Base-by-base conservation (phyloP, 1,140 invertebrate species). In the Daktulosphaira vitifoliae region DNA sequence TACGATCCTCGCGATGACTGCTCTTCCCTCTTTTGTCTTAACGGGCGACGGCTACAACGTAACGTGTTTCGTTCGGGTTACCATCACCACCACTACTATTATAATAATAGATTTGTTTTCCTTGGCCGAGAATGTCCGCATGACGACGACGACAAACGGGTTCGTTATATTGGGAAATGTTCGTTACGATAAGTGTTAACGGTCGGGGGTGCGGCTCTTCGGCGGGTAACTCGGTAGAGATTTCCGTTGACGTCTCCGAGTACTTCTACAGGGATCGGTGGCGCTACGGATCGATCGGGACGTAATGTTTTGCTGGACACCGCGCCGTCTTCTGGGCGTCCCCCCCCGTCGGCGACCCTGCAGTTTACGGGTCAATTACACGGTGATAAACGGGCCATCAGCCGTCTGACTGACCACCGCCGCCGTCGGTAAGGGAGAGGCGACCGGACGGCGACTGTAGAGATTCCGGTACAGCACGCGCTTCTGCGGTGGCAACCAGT, bases 361-460 rank as follows among this genome's bases (percentile, higher is more conserved):
- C n/a, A n/a, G n/a, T n/a, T n/a, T n/a, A n/a, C n/a, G 39, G 54
- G 56, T 62, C 56, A 62, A 62, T 62, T 62, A 62, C 56, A 62
- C 42, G 56, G n/a, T 16, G 39, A n/a, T 16, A 39, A 48, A n/a
- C n/a, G n/a, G n/a, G n/a, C n/a, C n/a, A n/a, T n/a, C 46, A 46
- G 29, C 29, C 11, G 29, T 11, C 5, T 11, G 29, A 33, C 11
- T 33, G 44, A 22, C 42, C 22, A n/a, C 13, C 53, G 53, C 5
- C 4, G 3, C 38, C 54, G 38, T 26, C 39, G 16, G 6, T n/a
- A 33, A 23, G 54, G 16, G 8, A 15, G 52, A 23, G 54, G 16
- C 54, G 53, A 42, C 38, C 20, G 16, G 46, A 48, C 46, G n/a
- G 20, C 46, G 46, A 51, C 50, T 8, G 50, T 5, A 3, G 56